phyloP scores from a whole-genome alignment of 2,113 vertebrate genomes.

The Spheniscus mendiculus region DNA sequence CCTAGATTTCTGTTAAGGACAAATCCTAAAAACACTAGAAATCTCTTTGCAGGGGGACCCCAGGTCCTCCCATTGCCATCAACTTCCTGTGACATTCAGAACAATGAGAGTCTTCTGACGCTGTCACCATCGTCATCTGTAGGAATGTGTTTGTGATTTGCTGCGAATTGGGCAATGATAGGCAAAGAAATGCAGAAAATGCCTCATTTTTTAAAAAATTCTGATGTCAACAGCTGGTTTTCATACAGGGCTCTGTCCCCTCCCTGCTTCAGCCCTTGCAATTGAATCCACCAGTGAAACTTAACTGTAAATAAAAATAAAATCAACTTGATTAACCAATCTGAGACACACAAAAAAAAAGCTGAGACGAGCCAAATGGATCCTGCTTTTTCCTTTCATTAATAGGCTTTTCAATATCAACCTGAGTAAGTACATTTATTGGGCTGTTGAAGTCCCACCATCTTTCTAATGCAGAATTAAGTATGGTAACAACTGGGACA shows the following conservation, averaged over 20 bases:
- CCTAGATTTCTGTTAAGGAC: not conserved
- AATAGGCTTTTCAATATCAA: not conserved
- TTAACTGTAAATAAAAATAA: not conserved
- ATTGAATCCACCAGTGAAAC: not conserved
- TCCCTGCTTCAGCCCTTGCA: not conserved
- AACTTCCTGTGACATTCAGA: not conserved
- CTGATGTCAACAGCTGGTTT: not conserved
- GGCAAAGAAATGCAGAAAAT: not conserved
- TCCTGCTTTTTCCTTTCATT: not conserved
- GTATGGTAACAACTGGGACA: not conserved
- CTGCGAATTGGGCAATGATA: not conserved
- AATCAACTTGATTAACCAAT: not conserved
- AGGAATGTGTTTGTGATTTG: slow-evolving; percentile 23
- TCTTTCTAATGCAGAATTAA: not conserved
- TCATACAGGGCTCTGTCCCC: not conserved
- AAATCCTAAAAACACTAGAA: not conserved
- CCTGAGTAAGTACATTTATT: not conserved
- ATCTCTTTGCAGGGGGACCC: not conserved
- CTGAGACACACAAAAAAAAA: not conserved
- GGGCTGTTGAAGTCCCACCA: not conserved
- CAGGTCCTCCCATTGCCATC: not conserved
- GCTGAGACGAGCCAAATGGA: not conserved
- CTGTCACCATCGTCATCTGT: not conserved
- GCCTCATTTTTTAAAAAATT: not conserved
- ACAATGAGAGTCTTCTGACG: not conserved